phyloP scores from a whole-genome alignment of 2,797 vertebrate genomes.

The Prionace glauca region DNA sequence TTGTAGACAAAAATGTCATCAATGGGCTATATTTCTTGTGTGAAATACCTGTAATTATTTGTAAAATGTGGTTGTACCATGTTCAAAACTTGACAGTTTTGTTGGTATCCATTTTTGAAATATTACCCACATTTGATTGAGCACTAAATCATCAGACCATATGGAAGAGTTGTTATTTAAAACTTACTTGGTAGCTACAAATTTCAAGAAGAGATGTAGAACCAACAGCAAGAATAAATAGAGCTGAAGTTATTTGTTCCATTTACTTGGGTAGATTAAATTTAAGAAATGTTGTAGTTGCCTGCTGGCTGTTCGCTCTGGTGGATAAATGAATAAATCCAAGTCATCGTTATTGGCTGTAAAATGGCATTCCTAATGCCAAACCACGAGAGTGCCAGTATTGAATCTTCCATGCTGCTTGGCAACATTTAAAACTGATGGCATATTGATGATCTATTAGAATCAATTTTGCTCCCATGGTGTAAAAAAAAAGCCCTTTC shows the following conservation, averaged over 20 bases:
- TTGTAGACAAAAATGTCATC: neutral
- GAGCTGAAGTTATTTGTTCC: neutral
- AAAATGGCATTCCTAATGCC: neutral
- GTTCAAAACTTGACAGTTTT: neutral
- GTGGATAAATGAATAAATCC: neutral
- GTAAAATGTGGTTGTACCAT: neutral
- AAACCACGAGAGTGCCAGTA: neutral
- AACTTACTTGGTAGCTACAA: neutral
- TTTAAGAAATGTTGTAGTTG: neutral
- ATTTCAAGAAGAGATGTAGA: neutral
- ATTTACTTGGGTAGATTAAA: neutral
- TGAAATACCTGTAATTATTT: neutral
- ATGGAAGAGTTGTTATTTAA: neutral
- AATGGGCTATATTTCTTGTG: neutral
- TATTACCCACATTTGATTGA: neutral
- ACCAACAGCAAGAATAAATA: neutral
- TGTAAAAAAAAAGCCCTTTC: neutral
- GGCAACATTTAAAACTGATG: neutral
- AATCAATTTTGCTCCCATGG: neutral
- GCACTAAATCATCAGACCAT: neutral
- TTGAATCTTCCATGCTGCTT: neutral
- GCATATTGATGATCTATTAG: neutral
- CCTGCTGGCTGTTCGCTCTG: neutral
- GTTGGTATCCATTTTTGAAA: neutral
- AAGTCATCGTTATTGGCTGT: neutral